Conservation (phyloP, 2,888 invertebrate species). For the Sesamia inferens region DNA sequence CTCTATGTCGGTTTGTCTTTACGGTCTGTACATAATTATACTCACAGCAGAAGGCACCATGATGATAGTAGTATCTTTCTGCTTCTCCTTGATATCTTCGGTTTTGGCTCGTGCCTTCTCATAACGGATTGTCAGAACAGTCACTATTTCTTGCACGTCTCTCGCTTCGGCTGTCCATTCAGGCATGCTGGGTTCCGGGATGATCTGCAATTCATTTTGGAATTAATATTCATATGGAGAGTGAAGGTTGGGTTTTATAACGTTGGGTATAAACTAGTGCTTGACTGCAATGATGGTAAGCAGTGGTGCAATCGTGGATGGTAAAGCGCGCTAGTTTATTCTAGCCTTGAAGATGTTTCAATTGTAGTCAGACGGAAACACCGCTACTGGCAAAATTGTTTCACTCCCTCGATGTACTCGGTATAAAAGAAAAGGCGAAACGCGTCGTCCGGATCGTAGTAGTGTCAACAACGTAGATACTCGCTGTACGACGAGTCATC, state of each 20-base stretch:
- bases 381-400: too few relatives aligned
- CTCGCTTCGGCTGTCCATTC: conserved; percentile 86
- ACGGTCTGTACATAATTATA: neutral
- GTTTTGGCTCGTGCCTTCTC: conserved; percentile 79
- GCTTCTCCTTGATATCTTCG: conserved; percentile 80
- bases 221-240: neutral
- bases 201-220: conserved; percentile 68
- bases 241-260: neutral
- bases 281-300: too few relatives aligned
- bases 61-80: conserved; percentile 74
- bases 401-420: too few relatives aligned
- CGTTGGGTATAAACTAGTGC: too few relatives aligned
- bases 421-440: too few relatives aligned
- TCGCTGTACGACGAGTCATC: too few relatives aligned
- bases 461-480: too few relatives aligned
- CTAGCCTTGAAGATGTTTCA: too few relatives aligned
- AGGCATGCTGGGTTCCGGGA: conserved; percentile 83
- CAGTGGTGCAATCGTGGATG: too few relatives aligned
- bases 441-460: too few relatives aligned
- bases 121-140: conserved; percentile 82
- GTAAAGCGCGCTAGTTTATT: too few relatives aligned
- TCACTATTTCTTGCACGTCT: conserved; percentile 83
- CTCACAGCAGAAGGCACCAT: conserved; percentile 82
- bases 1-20: neutral
- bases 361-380: too few relatives aligned